phyloP scores from a whole-genome alignment of 2,888 invertebrate species.

The Bombylius discolor region DNA sequence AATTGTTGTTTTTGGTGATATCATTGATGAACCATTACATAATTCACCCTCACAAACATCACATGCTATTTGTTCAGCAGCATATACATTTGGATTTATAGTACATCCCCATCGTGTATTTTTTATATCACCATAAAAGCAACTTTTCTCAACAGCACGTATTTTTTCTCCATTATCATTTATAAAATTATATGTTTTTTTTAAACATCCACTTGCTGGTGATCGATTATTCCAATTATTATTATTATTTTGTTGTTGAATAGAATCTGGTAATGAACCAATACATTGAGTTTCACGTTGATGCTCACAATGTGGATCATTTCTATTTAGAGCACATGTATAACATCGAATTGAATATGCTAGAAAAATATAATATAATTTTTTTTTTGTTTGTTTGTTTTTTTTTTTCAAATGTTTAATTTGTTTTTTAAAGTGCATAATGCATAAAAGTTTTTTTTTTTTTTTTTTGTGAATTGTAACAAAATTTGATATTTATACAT shows the following conservation, averaged over 20 bases:
- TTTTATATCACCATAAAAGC: not conserved
- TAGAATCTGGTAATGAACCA: not conserved
- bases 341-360: too few relatives aligned
- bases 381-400: too few relatives aligned
- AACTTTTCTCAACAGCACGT: not conserved
- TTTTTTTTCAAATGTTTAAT: too few relatives aligned
- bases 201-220: not conserved
- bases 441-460: too few relatives aligned
- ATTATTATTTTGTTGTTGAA: not conserved
- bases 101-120: not conserved
- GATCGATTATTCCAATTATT: not conserved
- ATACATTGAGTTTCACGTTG: not conserved
- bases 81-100: not conserved
- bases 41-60: not conserved
- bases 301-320: too few relatives aligned
- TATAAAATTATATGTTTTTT: not conserved
- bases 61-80: not conserved
- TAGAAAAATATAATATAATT: too few relatives aligned
- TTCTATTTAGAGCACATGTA: too few relatives aligned
- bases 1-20: not conserved
- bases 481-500: too few relatives aligned
- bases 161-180: too few relatives aligned
- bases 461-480: too few relatives aligned
- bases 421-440: too few relatives aligned
- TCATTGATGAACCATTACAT: not conserved